A percentile compares a stretch with the other conserved stretches of the same genome.
Evolutionary conservation across 2,888 invertebrate genomes (phyloP).

Genomic region (Pinctada fucata): DNA sequence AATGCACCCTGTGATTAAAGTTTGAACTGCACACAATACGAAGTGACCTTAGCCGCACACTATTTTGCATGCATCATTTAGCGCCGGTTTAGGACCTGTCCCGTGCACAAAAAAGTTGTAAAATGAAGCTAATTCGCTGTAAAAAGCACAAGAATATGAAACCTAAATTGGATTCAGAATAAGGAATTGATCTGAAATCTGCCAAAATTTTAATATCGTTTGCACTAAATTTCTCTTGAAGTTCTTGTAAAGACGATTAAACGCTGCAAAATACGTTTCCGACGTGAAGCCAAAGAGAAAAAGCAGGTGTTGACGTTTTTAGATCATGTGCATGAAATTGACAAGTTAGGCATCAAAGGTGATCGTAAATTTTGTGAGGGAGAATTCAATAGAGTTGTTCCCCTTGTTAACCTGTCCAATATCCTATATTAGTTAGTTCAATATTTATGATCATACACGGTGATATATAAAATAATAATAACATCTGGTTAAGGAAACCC

Average conservation of each 20-base stretch:
- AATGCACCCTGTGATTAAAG: not conserved
- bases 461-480: too few species aligned
- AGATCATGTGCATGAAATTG: not conserved
- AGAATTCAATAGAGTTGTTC: too few species aligned
- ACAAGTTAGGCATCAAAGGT: too few species aligned
- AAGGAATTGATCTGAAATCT: not conserved
- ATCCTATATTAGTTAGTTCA: too few species aligned
- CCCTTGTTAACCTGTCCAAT: too few species aligned
- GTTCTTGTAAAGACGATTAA: not conserved
- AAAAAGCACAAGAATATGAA: conserved; percentile 1
- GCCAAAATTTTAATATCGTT: not conserved
- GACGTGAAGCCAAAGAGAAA: not conserved
- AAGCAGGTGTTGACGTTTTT: not conserved
- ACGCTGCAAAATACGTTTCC: not conserved
- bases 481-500: too few species aligned
- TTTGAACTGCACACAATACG: not conserved
- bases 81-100: not conserved
- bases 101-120: not conserved
- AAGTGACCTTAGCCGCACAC: not conserved
- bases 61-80: not conserved
- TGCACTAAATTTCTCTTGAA: not conserved
- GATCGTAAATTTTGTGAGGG: too few species aligned
- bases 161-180: too few species aligned
- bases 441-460: too few species aligned
- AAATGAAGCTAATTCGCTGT: conserved; percentile 24